Percentiles rank a stretch among this genome's conserved stretches.
Conservation (phyloP, 2,797 vertebrate genomes). For the Sarcoramphus papa region DNA sequence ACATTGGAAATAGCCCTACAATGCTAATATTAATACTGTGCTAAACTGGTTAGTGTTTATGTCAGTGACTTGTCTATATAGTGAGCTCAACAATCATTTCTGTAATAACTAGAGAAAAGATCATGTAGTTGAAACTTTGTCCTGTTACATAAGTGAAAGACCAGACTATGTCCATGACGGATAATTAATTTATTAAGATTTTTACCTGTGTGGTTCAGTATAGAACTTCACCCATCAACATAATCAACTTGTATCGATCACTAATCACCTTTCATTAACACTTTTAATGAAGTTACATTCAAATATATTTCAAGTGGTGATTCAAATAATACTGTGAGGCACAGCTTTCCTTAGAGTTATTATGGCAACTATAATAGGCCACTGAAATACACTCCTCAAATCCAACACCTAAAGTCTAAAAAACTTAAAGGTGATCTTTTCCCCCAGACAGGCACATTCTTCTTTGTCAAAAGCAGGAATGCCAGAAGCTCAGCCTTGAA, state of each 20-base stretch:
- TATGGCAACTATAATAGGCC: not conserved
- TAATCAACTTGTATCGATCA: not conserved
- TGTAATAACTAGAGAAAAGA: not conserved
- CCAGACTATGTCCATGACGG: not conserved
- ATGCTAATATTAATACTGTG: not conserved
- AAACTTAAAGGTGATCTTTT: not conserved
- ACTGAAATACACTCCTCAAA: not conserved
- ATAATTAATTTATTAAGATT: not conserved
- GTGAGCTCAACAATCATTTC: not conserved
- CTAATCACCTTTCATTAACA: not conserved
- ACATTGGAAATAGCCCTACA: not conserved
- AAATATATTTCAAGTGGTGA: not conserved
- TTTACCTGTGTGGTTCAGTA: not conserved
- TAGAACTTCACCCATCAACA: not conserved
- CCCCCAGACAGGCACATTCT: not conserved
- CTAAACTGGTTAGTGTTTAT: not conserved
- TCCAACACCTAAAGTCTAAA: not conserved
- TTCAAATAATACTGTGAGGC: not conserved
- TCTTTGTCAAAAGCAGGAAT: not conserved
- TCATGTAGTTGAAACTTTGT: not conserved
- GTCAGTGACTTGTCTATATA: not conserved
- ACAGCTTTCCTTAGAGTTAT: not conserved
- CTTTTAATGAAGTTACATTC: not conserved
- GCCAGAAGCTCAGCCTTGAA: not conserved
- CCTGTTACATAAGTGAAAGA: not conserved